These are phyloP conservation scores for Hypomecis atomaria DNA, from an alignment of 2,888 invertebrate species.

Conservation along the genomic window DNA sequence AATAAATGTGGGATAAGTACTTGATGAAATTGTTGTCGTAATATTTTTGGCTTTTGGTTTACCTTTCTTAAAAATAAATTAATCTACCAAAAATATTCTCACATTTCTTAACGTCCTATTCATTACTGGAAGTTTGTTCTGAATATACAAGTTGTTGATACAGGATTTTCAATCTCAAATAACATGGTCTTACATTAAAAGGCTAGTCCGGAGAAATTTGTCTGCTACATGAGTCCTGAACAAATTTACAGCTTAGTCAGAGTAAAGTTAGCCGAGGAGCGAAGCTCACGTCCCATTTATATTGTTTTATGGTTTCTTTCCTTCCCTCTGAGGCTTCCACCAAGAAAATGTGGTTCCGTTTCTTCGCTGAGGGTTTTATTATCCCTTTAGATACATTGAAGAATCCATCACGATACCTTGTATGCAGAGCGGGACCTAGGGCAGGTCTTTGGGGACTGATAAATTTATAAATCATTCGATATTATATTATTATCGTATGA, in stretches of 20 bases:
- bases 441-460: conserved; percentile 9
- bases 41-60: too few species aligned
- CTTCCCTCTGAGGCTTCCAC: conserved; percentile 61
- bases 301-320: conserved; percentile 79
- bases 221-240: conserved; percentile 50
- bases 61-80: too few species aligned
- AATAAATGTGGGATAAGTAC: too few species aligned
- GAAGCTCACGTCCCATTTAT: conserved; percentile 74
- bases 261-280: conserved; percentile 60
- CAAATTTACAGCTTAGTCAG: conserved; percentile 57
- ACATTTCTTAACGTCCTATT: too few species aligned
- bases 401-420: conserved; percentile 32
- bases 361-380: conserved; percentile 61
- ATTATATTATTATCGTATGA: neutral
- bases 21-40: too few species aligned
- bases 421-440: conserved; percentile 23
- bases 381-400: conserved; percentile 43
- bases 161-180: conserved; percentile 12
- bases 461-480: conserved; percentile 5
- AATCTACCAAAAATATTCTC: too few species aligned
- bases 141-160: neutral
- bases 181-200: conserved; percentile 29
- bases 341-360: conserved; percentile 67
- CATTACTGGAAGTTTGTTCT: neutral
- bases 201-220: conserved; percentile 35